A percentile compares a stretch with the other conserved stretches of the same genome.
Evolutionary conservation across 1,140 invertebrate species (phyloP).

Genomic region (Aphelenchoides besseyi): DNA sequence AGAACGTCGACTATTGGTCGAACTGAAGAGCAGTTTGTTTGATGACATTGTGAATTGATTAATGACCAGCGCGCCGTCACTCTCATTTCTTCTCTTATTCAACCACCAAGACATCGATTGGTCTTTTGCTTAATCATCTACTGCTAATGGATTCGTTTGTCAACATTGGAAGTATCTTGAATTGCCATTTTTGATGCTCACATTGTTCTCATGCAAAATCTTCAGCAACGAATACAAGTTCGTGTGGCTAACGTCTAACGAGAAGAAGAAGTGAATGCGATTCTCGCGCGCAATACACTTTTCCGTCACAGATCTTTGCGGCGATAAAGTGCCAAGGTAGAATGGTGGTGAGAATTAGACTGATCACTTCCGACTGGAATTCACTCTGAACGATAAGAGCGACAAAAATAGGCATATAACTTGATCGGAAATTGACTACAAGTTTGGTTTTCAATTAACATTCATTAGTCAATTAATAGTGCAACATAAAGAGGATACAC

Average conservation of each 20-base stretch:
- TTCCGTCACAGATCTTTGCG: no score
- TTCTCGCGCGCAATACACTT: no score
- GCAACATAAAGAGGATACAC: no score
- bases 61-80: neutral
- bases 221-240: neutral
- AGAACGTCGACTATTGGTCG: constrained; percentile 6
- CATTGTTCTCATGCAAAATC: neutral
- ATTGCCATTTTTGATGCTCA: neutral
- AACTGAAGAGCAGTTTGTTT: neutral
- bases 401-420: neutral
- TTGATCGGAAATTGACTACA: neutral
- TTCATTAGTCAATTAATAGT: no score
- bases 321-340: neutral
- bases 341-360: neutral
- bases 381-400: neutral
- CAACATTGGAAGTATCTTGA: neutral
- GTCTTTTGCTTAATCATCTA: no score
- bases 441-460: no score
- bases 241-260: neutral
- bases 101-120: no score
- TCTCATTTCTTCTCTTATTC: no score
- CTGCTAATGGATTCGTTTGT: neutral
- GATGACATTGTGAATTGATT: neutral
- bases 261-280: no score
- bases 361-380: neutral